These are phyloP conservation scores for Clistopyga incitator DNA, from an alignment of 2,888 invertebrate genomes.

Conservation along the genomic window DNA sequence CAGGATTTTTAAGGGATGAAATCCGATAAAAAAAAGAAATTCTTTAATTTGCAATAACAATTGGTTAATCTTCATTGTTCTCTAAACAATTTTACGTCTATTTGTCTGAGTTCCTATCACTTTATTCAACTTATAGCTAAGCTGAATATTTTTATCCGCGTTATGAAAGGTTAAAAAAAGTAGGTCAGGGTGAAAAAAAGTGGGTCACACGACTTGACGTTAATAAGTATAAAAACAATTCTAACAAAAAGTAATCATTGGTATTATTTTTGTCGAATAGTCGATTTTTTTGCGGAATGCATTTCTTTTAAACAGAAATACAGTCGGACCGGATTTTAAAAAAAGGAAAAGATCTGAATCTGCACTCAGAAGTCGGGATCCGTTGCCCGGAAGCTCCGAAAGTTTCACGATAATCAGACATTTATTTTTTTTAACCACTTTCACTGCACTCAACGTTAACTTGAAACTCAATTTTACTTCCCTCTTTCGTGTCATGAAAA, in stretches of 20 bases:
- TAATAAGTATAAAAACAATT: neutral
- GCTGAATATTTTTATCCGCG: neutral
- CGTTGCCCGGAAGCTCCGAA: too few species aligned
- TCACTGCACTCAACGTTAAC: too few species aligned
- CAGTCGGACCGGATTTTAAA: too few species aligned
- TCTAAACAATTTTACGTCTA: neutral
- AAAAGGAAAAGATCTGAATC: too few species aligned
- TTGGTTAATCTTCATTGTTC: neutral
- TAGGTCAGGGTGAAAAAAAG: neutral
- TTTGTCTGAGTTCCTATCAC: neutral
- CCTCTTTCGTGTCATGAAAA: too few species aligned
- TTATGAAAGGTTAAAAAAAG: neutral
- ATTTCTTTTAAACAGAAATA: neutral
- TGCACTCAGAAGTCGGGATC: too few species aligned
- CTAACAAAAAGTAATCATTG: neutral
- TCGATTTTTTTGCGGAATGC: neutral
- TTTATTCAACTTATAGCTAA: neutral
- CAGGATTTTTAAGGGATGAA: too few species aligned
- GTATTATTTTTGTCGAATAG: neutral
- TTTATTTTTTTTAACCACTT: too few species aligned
- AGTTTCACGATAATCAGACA: too few species aligned
- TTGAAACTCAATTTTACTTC: too few species aligned
- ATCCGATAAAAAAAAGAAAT: too few species aligned
- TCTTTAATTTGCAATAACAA: too few species aligned
- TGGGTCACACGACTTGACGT: neutral